Percentiles rank a stretch among this genome's conserved stretches.
Evolutionary conservation across 1,140 invertebrate genomes (phyloP).

Genomic region (Penaeus indicus): DNA sequence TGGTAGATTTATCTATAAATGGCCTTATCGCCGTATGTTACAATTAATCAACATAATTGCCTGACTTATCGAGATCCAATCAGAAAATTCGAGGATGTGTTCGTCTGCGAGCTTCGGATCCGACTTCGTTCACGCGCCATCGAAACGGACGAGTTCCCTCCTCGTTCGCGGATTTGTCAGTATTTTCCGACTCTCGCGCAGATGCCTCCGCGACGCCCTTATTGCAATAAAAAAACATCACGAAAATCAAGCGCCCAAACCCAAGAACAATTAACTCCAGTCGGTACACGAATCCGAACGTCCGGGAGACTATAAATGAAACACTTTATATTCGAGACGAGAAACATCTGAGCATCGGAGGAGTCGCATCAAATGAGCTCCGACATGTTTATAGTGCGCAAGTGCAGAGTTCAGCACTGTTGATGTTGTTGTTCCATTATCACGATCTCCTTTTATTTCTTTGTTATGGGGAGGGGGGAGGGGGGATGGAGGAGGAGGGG

Average conservation of each 20-base stretch:
- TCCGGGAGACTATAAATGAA: conserved; percentile 50
- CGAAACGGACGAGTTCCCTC: background rate
- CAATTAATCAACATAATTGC: conserved; percentile 59
- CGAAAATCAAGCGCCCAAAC: too few species aligned
- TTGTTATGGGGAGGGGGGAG: conserved; percentile 31
- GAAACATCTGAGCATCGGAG: conserved; percentile 44
- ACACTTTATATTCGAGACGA: conserved; percentile 58
- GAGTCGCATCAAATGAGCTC: conserved; percentile 54
- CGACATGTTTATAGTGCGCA: conserved; percentile 54
- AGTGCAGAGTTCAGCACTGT: conserved; percentile 55
- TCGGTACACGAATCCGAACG: conserved; percentile 7
- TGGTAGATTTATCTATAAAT: conserved; percentile 54
- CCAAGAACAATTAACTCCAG: too few species aligned
- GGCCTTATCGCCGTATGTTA: conserved; percentile 51
- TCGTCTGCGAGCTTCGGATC: background rate
- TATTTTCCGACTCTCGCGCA: background rate
- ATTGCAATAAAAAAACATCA: too few species aligned
- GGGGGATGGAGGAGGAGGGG: background rate
- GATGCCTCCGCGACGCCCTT: too few species aligned
- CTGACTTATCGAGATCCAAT: conserved; percentile 47
- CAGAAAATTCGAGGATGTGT: conserved; percentile 33
- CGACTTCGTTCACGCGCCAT: background rate
- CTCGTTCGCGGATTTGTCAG: background rate
- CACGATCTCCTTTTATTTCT: conserved; percentile 51
- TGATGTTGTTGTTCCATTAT: conserved; percentile 57